Base-by-base conservation (phyloP, 2,797 vertebrate species). In the Lindbergichthys nudifrons region DNA sequence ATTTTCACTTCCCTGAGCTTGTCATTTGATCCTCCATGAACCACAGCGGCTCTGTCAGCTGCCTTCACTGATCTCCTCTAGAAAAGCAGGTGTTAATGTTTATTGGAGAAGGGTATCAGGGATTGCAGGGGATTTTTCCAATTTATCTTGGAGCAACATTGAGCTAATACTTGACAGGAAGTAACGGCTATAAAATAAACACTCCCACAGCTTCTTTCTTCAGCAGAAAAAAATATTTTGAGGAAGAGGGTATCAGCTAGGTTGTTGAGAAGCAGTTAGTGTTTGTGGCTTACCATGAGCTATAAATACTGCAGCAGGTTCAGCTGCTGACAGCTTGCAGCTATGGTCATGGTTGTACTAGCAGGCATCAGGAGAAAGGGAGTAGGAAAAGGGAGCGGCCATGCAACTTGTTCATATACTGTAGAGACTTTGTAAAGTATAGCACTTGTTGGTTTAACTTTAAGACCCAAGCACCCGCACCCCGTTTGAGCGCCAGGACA, bases 301-400 rank as follows among this genome's bases (percentile, higher is more conserved):
- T 73, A 65, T 43, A 65, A 64, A 73, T 82, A 70, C 51, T 51
- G 18, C 36, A 32, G 18, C 36, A 32, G 21, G 32, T 69, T 67
- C 3, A 70, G 32, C 23, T 1, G 21, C 5, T 51, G 58, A 69
- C 26, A 45, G 23, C 11, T 0, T 26, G 36, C 42, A 50, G n/a
- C 10, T 50, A 11, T 4, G 4, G 23, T 54, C 66, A 15, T 43
- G 19, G 10, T 4, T 5, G 42, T 46, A 19, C 10, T 21, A 26
- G 3, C 62, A 52, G 36, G 47, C 9, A 30, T 8, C 23, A 23
- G 58, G 19, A 43, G 4, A 15, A 16, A 26, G 14, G 21, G 13
- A 58, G 11, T 41, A 21, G 56, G 15, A 46, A 62, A 62, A 7
- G 26, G 5, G 2, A 60, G 46, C 12, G 5, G 30, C 43, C 30